phyloP scores from a whole-genome alignment of 2,888 invertebrate genomes.

The Himalopsyche kuldschensis region DNA sequence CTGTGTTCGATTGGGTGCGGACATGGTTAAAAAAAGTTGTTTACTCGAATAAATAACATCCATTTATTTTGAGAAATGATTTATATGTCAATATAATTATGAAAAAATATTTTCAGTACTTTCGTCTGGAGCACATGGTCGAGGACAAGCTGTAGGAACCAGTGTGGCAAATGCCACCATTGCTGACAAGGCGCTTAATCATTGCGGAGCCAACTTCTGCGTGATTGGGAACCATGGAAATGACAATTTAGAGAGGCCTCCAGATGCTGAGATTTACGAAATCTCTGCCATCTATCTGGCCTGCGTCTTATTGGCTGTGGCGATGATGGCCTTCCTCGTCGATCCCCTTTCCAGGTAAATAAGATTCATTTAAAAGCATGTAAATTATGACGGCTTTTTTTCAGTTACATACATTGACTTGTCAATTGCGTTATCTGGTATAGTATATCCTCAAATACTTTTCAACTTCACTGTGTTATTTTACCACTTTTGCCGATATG shows the following conservation, averaged over 20 bases:
- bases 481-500: too few species aligned
- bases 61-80: too few species aligned
- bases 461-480: too few species aligned
- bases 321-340: slow-evolving; percentile 83
- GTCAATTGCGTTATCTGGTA: too few species aligned
- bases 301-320: slow-evolving; percentile 82
- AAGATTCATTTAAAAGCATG: too few species aligned
- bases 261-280: slow-evolving; percentile 82
- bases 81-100: too few species aligned
- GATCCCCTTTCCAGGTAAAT: slow-evolving; percentile 84
- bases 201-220: slow-evolving; percentile 83
- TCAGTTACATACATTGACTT: too few species aligned
- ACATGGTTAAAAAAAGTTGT: too few species aligned
- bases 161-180: slow-evolving; percentile 48
- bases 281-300: slow-evolving; percentile 87
- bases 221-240: slow-evolving; percentile 71
- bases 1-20: too few species aligned
- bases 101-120: slow-evolving; percentile 67
- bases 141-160: slow-evolving; percentile 49
- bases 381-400: too few species aligned
- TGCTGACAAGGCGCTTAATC: slow-evolving; percentile 57
- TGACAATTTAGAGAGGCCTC: slow-evolving; percentile 78
- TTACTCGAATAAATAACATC: too few species aligned
- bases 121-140: slow-evolving; percentile 74
- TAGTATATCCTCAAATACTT: too few species aligned